Conservation (phyloP, 2,888 invertebrate genomes). For the Limnephilus marmoratus region DNA sequence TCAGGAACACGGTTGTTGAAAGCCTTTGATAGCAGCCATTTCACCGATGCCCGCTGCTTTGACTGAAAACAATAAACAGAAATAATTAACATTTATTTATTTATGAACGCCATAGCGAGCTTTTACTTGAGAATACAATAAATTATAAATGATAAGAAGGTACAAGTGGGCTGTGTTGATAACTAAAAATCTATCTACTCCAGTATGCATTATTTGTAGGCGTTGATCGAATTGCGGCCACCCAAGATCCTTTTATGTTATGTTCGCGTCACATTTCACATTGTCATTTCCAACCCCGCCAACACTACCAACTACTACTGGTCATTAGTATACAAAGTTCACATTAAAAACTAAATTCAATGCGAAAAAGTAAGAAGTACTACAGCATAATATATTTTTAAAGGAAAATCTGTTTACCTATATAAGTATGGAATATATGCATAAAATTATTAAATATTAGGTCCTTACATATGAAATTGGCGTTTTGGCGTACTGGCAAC, state of each 20-base stretch:
- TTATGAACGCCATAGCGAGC: background rate
- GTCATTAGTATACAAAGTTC: background rate
- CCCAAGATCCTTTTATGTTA: background rate
- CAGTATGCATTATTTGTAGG: background rate
- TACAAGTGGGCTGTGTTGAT: background rate
- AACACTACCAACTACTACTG: no score
- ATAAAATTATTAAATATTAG: no score
- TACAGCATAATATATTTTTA: no score
- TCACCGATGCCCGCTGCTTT: constrained; percentile 95
- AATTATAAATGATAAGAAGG: background rate
- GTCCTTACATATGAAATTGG: no score
- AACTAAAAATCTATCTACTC: background rate
- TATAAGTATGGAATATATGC: no score
- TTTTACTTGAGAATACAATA: background rate
- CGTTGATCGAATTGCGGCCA: background rate
- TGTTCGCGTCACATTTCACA: background rate
- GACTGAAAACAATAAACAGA: constrained; percentile 82
- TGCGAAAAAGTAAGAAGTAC: no score
- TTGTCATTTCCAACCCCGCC: background rate
- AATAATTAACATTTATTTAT: background rate
- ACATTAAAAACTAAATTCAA: no score
- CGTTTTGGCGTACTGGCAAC: no score
- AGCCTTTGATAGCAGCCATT: constrained; percentile 97
- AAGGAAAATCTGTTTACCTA: no score
- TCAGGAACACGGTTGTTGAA: constrained; percentile 96